These are phyloP conservation scores for Trachops cirrhosus DNA, from an alignment of 2,797 vertebrate species.

Conservation along the genomic window DNA sequence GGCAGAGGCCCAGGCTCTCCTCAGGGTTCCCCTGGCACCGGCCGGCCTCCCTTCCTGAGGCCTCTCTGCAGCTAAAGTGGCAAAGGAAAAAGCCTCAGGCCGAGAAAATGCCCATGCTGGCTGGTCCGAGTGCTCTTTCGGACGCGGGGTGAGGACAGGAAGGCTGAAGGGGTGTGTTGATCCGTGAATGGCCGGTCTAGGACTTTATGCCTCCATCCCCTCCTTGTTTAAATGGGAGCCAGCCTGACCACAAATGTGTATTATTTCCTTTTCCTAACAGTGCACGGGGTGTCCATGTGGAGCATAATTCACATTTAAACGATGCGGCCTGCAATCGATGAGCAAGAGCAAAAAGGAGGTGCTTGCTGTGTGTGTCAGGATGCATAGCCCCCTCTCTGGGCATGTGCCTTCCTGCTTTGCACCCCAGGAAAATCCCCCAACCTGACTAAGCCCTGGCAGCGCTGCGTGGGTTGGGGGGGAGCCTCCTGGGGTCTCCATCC, in stretches of 20 bases:
- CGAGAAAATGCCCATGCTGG: background rate
- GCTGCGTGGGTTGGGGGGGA: too few relatives aligned
- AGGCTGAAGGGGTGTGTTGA: background rate
- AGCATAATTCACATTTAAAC: background rate
- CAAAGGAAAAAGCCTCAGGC: background rate
- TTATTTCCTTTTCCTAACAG: background rate
- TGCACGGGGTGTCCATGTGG: background rate
- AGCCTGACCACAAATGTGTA: background rate
- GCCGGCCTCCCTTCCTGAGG: background rate
- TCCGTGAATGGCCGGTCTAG: background rate
- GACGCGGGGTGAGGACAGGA: background rate
- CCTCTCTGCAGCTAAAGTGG: background rate
- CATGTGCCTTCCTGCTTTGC: background rate
- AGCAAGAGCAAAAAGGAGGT: background rate
- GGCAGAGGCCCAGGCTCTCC: background rate
- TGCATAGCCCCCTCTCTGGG: background rate
- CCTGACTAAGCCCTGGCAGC: background rate
- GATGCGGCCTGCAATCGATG: too few relatives aligned
- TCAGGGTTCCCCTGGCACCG: rapidly evolving
- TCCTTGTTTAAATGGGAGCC: background rate
- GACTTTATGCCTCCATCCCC: background rate
- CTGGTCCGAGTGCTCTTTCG: background rate
- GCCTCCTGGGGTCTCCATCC: background rate
- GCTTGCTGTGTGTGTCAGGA: background rate
- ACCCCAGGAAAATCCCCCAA: background rate